Base-by-base conservation (phyloP, 1,140 invertebrate species). In the Drosophila subpulchrella region DNA sequence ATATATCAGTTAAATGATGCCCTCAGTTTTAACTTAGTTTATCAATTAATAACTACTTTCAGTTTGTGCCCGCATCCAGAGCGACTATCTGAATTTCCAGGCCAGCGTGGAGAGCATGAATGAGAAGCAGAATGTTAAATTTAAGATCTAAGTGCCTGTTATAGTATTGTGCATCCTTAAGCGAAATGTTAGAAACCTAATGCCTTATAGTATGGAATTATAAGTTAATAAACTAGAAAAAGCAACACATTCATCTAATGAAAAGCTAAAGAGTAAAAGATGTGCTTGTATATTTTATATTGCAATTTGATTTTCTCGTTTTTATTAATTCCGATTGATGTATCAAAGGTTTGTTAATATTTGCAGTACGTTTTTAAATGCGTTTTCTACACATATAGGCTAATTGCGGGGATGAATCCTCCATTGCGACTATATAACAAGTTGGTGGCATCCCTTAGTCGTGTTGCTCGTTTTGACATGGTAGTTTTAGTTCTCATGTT, bases 71-170 rank as follows among this genome's bases (percentile, higher is more conserved):
- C 86, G 88, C 39, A 90, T 90, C 46, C 86, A 90, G 59, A 77
- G 67, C 65, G 86, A 90, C 5, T 90, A 86, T 66, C 59, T 90
- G 36, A 76, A 79, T 51, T 15, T 86, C 20, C 78, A 90, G 59
- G 76, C 83, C 15, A 90, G 86, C 61, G 48, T 74, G 57, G 86
- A 90, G 56, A 90, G 85, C 60, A 71, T 90, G 59, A 90, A 79
- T 36, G 82, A 81, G 57, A 86, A 90, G 68, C 85, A 85, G 67
- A 90, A 90, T 71, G 85, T 90, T 62, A 90, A 90, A 54, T 90
- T 90, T 86, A 90, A 90, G 78, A 90, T 90, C n/a, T 90, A 59
- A 74, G 53, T 73, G 61, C 71, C 47, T 71, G 63, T 57, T 70
- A 48, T 44, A 71, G 53, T 56, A 56, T 39, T 55, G 50, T 48